A percentile compares a stretch with the other conserved stretches of the same genome.
Conservation (phyloP, 2,797 vertebrate species). For the Lepidocolaptes lacrymiger region DNA sequence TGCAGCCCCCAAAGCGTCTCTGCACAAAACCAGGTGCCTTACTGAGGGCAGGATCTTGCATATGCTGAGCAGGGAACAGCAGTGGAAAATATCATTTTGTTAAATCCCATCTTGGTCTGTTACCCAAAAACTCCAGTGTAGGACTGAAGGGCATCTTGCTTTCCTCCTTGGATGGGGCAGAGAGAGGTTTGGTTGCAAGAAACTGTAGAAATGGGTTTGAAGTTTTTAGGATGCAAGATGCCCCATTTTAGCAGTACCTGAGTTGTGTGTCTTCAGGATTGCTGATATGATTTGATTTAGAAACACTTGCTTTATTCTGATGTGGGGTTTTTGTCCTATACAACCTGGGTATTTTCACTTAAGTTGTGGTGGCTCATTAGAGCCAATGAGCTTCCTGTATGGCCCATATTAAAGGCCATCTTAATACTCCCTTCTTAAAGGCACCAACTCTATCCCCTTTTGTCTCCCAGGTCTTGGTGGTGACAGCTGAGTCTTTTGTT, state of each 20-base stretch:
- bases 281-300: not conserved
- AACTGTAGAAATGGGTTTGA: not conserved
- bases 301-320: not conserved
- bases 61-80: not conserved
- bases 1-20: not conserved
- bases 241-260: not conserved
- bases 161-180: not conserved
- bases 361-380: not conserved
- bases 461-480: not conserved
- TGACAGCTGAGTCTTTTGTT: not conserved
- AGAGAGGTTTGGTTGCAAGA: not conserved
- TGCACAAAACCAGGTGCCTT: not conserved
- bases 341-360: not conserved
- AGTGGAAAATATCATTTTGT: not conserved
- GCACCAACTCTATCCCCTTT: not conserved
- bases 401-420: not conserved
- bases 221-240: not conserved
- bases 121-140: not conserved
- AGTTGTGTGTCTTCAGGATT: not conserved
- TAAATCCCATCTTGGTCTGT: not conserved
- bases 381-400: not conserved
- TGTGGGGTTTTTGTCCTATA: rapidly evolving
- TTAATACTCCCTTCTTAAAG: not conserved
- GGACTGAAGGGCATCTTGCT: not conserved
- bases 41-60: not conserved